These are phyloP conservation scores for Pollenia griseotomentosa DNA, from an alignment of 2,888 invertebrate species.

Conservation along the genomic window DNA sequence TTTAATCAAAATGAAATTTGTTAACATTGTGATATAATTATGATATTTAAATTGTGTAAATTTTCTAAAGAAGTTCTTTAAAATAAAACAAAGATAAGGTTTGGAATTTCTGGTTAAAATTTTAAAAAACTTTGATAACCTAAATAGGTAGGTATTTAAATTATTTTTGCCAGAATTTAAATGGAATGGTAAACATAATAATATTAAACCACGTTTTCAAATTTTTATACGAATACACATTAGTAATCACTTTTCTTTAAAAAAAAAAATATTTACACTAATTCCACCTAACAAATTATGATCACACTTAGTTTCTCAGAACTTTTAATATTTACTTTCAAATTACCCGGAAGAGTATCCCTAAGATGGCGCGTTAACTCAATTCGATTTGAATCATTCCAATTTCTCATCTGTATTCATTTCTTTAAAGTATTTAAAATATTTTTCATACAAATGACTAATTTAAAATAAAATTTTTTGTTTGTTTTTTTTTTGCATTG, in stretches of 20 bases:
- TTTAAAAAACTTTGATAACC: too few relatives aligned
- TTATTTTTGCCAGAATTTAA: too few relatives aligned
- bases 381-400: conserved; percentile 21
- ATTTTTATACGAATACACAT: not conserved
- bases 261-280: not conserved
- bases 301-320: conserved; percentile 6
- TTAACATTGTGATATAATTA: not conserved
- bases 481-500: conserved; percentile 9
- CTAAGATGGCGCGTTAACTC: conserved; percentile 1
- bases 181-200: too few relatives aligned
- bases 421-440: conserved; percentile 43
- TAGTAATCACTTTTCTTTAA: not conserved
- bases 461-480: conserved; percentile 20
- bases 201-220: too few relatives aligned
- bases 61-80: not conserved
- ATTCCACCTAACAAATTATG: not conserved
- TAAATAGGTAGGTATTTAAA: too few relatives aligned
- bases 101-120: too few relatives aligned
- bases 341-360: conserved; percentile 45
- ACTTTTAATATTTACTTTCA: not conserved
- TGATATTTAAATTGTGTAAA: not conserved
- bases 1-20: not conserved
- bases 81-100: not conserved
- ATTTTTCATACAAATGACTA: conserved; percentile 48
- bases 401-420: conserved; percentile 19